phyloP scores from a whole-genome alignment of 2,888 invertebrate species.

The Busseola fusca region DNA sequence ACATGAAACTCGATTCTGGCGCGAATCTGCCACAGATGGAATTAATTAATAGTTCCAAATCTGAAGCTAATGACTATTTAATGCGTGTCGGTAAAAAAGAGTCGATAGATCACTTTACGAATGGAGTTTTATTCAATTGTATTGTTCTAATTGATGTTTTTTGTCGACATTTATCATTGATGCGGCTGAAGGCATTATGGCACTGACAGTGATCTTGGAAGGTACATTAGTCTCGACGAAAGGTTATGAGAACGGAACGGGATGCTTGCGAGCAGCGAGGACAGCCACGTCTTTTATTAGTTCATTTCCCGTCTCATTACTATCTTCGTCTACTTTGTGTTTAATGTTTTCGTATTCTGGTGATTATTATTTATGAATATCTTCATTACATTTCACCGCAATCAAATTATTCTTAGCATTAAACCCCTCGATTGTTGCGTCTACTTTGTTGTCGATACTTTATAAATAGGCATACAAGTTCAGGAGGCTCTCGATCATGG shows the following conservation, averaged over 20 bases:
- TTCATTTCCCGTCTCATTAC: conserved; percentile 51
- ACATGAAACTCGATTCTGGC: conserved; percentile 61
- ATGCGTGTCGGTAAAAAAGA: conserved; percentile 73
- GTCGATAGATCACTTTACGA: conserved; percentile 63
- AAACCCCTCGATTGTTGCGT: neutral
- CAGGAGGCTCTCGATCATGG: conserved; percentile 60
- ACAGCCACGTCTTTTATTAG: conserved; percentile 45
- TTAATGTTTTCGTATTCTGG: conserved; percentile 24
- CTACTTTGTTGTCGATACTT: conserved; percentile 22
- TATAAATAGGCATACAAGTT: conserved; percentile 38
- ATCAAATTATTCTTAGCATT: conserved; percentile 16
- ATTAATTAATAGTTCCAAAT: conserved; percentile 76
- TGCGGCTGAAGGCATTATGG: conserved; percentile 67
- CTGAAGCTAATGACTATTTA: conserved; percentile 77
- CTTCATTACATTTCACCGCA: conserved; percentile 15
- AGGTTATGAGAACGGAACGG: conserved; percentile 68
- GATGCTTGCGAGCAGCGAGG: conserved; percentile 31
- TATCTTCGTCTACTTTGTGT: conserved; percentile 24
- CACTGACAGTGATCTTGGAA: conserved; percentile 74
- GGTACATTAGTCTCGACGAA: conserved; percentile 70
- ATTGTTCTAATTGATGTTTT: conserved; percentile 79
- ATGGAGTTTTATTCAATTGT: conserved; percentile 74
- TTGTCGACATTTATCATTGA: conserved; percentile 72
- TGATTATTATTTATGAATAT: conserved; percentile 30
- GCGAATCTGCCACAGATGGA: conserved; percentile 71